Evolutionary conservation across 2,797 vertebrate species (phyloP).

Genomic region (Novumbra hubbsi): DNA sequence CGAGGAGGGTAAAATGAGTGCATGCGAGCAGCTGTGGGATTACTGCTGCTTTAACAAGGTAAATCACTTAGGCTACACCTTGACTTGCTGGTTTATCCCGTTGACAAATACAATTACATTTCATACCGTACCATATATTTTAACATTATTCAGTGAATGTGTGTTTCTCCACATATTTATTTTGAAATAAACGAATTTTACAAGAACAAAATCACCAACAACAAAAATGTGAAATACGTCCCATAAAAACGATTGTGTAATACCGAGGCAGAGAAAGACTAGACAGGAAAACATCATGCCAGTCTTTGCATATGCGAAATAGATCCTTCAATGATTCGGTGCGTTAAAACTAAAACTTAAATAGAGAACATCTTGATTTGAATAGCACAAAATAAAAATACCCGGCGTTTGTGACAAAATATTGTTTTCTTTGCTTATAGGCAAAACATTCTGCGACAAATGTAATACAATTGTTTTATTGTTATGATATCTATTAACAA

Average conservation of each 20-base stretch:
- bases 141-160: constrained; percentile 1
- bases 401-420: neutral
- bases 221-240: constrained; percentile 8
- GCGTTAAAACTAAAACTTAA: neutral
- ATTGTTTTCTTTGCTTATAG: neutral
- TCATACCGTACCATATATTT: neutral
- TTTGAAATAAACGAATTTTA: neutral
- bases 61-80: neutral
- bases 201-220: constrained; percentile 12
- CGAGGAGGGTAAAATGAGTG: constrained; percentile 1
- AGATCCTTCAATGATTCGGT: neutral
- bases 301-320: constrained; percentile 19
- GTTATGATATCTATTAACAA: neutral
- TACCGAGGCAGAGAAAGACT: constrained; percentile 2
- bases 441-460: neutral
- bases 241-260: constrained; percentile 7
- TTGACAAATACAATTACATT: neutral
- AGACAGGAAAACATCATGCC: constrained; percentile 11
- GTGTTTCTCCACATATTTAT: constrained; percentile 5
- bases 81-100: neutral
- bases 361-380: neutral
- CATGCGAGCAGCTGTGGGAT: constrained; percentile 2
- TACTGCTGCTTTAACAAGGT: constrained; percentile 4
- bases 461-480: neutral
- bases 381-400: neutral